Evolutionary conservation across 2,797 vertebrate genomes (phyloP).

Genomic region (Tangara arthus): DNA sequence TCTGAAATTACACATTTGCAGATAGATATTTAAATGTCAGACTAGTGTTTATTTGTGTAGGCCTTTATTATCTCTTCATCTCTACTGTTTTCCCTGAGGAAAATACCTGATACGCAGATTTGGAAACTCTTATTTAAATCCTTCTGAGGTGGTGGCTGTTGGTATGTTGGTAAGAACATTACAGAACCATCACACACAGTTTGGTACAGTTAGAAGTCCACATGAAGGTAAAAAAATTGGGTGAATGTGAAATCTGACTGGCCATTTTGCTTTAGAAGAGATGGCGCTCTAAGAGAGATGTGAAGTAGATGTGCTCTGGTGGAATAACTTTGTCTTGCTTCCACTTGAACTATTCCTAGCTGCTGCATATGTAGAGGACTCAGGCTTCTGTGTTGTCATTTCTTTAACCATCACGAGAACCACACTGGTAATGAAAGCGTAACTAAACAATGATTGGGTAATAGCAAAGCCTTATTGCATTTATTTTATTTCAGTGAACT

Average conservation of each 20-base stretch:
- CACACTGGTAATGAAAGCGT: background rate
- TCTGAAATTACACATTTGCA: background rate
- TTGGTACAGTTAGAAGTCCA: background rate
- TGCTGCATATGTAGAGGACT: background rate
- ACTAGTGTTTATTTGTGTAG: background rate
- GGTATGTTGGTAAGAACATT: background rate
- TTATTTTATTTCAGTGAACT: constrained; percentile 34
- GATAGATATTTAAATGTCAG: background rate
- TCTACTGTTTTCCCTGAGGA: background rate
- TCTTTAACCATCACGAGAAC: background rate
- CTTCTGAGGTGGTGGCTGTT: background rate
- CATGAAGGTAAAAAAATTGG: background rate
- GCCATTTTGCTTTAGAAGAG: background rate
- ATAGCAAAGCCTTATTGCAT: background rate
- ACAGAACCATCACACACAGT: background rate
- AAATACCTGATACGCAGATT: background rate
- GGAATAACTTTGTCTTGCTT: background rate
- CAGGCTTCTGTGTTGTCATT: background rate
- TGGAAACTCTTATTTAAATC: background rate
- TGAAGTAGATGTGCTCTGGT: background rate
- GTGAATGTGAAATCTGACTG: background rate
- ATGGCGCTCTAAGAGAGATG: background rate
- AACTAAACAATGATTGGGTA: constrained; percentile 13
- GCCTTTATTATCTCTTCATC: background rate
- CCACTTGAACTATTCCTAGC: background rate